Base-by-base conservation (phyloP, 92 coral and sea anemone genomes). In the Meandrina meandrites region DNA sequence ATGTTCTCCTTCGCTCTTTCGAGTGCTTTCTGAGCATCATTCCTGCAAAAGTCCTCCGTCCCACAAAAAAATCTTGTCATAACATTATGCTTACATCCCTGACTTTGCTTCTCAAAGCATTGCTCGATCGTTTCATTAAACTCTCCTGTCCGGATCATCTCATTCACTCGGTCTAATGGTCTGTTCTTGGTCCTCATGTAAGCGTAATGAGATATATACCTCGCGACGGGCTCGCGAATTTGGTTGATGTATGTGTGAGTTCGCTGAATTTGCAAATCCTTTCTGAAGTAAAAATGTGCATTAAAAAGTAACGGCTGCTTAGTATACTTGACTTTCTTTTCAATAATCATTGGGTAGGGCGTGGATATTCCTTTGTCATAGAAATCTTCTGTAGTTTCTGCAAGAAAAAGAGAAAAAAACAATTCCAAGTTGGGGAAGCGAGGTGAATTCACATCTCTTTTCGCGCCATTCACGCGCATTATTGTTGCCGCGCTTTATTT, bases 11-110 rank as follows among this genome's bases (percentile, higher is more conserved):
- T 90, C 42, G 95, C 95, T 81, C 53, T 87, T 19, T 42, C 60
- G 30, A 93, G 78, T 9, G 95, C 95, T 73, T 81, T 76, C 34
- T 40, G 5, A 17, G 84, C 40, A 19, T 92, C 93, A 0, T 36
- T 93, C 53, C 78, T 88, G 76, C 96, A 93, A 50, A 81, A 88
- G 10, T 56, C 32, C n/a, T 91, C 90, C 4, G 94, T 86, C 9
- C 96, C 96, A 54, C 96, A 93, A 73, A 93, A 93, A 79, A 93
- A 91, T 42, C 96, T 82, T 7, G 96, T 93, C 94, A 93, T 93
- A 0, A 60, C 81, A 56, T 93, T 91, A 75, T 88, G 66, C 58
- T 74, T 77, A 50, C 96, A 93, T 1, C 96, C 96, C 66, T 91
- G 86, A 36, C 88, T 88, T 66, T 91, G 91, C 32, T 83, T 91